Evolutionary conservation across 2,113 vertebrate species (phyloP).

Genomic region (Pedetes capensis): DNA sequence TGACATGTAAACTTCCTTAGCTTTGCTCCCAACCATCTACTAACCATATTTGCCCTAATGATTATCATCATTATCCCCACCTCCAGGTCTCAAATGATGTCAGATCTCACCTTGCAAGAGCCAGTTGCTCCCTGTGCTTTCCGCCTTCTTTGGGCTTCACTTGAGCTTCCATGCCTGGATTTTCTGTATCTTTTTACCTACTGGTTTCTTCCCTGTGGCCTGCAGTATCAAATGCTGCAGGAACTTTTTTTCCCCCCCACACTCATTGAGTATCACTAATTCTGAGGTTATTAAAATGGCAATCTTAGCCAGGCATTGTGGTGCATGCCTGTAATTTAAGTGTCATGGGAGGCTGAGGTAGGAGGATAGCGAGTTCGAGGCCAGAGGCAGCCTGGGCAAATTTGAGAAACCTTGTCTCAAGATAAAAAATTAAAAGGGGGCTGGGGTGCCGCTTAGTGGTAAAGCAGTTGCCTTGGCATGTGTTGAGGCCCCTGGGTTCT

Average conservation of each 20-base stretch:
- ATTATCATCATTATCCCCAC: not conserved
- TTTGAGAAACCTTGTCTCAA: too few species aligned
- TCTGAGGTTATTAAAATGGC: slow-evolving; percentile 35
- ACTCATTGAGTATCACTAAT: not conserved
- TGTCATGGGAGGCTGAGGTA: too few species aligned
- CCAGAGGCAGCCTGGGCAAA: too few species aligned
- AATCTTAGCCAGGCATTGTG: too few species aligned
- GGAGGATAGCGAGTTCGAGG: too few species aligned
- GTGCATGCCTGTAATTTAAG: too few species aligned
- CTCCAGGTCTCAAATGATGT: not conserved
- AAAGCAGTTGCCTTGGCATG: too few species aligned
- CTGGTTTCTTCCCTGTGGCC: not conserved
- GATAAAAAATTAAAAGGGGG: too few species aligned
- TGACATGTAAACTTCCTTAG: not conserved
- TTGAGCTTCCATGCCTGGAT: not conserved
- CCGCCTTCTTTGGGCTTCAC: not conserved
- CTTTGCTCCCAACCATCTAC: not conserved
- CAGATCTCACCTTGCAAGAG: not conserved
- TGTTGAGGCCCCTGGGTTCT: too few species aligned
- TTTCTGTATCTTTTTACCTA: not conserved
- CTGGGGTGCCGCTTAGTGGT: too few species aligned
- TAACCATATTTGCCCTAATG: not conserved
- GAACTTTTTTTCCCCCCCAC: not conserved
- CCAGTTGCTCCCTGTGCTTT: not conserved
- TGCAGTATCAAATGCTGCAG: not conserved